A percentile compares a stretch with the other conserved stretches of the same genome.
phyloP scores from a whole-genome alignment of 2,888 invertebrate genomes.

The Keiferia lycopersicella region DNA sequence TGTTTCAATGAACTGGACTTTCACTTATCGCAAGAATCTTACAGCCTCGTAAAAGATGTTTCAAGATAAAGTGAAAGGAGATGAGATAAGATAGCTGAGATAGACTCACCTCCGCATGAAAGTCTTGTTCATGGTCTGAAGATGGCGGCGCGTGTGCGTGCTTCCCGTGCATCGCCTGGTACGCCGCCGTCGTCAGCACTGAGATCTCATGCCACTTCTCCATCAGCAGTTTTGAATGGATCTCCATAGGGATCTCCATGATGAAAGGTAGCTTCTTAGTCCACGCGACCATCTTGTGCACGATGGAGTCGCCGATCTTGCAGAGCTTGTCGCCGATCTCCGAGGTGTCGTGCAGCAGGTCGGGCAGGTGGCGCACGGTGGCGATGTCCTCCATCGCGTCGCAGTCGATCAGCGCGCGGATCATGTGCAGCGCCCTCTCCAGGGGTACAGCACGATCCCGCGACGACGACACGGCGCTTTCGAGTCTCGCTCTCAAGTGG shows the following conservation, averaged over 20 bases:
- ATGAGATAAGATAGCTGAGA: not conserved
- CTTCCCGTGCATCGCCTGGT: slow-evolving; percentile 93
- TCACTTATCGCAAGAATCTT: slow-evolving; percentile 4
- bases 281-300: slow-evolving; percentile 99
- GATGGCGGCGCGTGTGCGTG: slow-evolving; percentile 72
- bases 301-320: slow-evolving; percentile 98
- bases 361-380: slow-evolving; percentile 94
- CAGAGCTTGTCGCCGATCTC: slow-evolving; percentile 95
- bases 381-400: slow-evolving; percentile 98
- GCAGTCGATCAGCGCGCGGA: slow-evolving; percentile 96
- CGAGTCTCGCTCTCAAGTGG: slow-evolving; percentile 92
- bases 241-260: slow-evolving; percentile 96
- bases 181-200: slow-evolving; percentile 95
- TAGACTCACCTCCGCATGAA: slow-evolving; percentile 89
- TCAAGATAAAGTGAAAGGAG: not conserved
- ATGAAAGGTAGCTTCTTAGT: slow-evolving; percentile 99
- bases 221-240: slow-evolving; percentile 96
- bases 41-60: not conserved
- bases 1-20: slow-evolving; percentile 12
- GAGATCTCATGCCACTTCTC: slow-evolving; percentile 99
- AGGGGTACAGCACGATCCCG: slow-evolving; percentile 90
- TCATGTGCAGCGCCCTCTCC: slow-evolving; percentile 93
- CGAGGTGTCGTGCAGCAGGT: slow-evolving; percentile 93
- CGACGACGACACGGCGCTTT: slow-evolving; percentile 93
- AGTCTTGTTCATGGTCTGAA: slow-evolving; percentile 86